Evolutionary conservation across 2,888 invertebrate genomes (phyloP).

Genomic region (Uropetala carovei): DNA sequence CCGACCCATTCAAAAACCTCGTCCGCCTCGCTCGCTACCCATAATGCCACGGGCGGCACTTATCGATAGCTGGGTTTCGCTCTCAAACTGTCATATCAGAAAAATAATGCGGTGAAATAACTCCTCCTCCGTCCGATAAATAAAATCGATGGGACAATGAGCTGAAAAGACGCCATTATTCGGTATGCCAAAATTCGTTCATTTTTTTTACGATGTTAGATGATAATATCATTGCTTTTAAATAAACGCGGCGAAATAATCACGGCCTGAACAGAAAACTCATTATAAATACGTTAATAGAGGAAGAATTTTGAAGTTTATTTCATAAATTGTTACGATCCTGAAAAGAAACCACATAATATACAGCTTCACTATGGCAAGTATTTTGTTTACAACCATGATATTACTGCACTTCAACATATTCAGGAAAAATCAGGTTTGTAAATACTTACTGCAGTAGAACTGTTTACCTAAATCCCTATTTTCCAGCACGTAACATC

Average conservation of each 20-base stretch:
- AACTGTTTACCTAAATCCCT: too few relatives aligned
- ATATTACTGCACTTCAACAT: too few relatives aligned
- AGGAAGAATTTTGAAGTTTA: too few relatives aligned
- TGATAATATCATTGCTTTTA: background rate
- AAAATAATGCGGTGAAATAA: slow-evolving; percentile 23
- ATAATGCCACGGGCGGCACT: slow-evolving; percentile 43
- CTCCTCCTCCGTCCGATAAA: slow-evolving; percentile 33
- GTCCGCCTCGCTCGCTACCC: background rate
- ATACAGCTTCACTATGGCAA: too few relatives aligned
- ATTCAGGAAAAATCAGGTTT: too few relatives aligned
- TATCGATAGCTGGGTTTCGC: slow-evolving; percentile 6
- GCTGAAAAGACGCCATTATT: background rate
- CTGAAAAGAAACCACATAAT: too few relatives aligned
- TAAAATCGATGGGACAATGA: slow-evolving; percentile 29
- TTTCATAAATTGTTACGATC: too few relatives aligned
- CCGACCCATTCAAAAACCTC: slow-evolving; percentile 21
- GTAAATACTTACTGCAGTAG: too few relatives aligned
- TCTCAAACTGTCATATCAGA: slow-evolving; percentile 12
- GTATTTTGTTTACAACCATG: too few relatives aligned
- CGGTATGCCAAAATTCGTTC: background rate
- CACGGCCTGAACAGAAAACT: background rate
- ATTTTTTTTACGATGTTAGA: background rate
- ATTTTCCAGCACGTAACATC: too few relatives aligned
- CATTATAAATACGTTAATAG: too few relatives aligned
- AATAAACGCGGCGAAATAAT: background rate